Percentiles rank a stretch among this genome's conserved stretches.
Evolutionary conservation across 2,113 vertebrate species (phyloP).

Genomic region (Tenrec ecaudatus): DNA sequence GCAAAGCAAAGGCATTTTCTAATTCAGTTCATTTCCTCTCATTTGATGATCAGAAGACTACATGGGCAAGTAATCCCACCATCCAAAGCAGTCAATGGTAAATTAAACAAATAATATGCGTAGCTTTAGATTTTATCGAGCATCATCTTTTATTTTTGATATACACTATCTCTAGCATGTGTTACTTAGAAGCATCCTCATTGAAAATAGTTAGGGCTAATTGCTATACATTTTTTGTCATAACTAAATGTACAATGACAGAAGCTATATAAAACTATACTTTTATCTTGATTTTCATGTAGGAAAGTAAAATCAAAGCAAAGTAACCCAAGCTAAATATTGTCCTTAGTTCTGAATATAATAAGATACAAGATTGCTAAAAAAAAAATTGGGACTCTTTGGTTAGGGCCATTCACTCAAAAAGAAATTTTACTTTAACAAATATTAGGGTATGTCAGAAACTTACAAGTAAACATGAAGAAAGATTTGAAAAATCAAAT

Average conservation of each 20-base stretch:
- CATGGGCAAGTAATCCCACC: background rate
- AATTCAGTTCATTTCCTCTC: constrained; percentile 20
- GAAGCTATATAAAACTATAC: background rate
- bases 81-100: background rate
- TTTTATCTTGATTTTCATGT: background rate
- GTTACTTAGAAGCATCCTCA: background rate
- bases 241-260: background rate
- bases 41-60: background rate
- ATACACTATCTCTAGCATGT: background rate
- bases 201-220: background rate
- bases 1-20: background rate
- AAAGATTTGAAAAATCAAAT: background rate
- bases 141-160: rapidly evolving
- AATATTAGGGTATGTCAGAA: background rate
- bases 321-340: background rate
- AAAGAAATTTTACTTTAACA: background rate
- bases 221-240: background rate
- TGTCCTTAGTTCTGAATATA: background rate
- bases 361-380: background rate
- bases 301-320: background rate
- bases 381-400: background rate
- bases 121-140: background rate
- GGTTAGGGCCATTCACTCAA: background rate
- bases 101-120: background rate
- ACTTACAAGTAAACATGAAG: background rate